Evolutionary conservation across 1,140 invertebrate species (phyloP).

Genomic region (Druon quercuslanigerum): DNA sequence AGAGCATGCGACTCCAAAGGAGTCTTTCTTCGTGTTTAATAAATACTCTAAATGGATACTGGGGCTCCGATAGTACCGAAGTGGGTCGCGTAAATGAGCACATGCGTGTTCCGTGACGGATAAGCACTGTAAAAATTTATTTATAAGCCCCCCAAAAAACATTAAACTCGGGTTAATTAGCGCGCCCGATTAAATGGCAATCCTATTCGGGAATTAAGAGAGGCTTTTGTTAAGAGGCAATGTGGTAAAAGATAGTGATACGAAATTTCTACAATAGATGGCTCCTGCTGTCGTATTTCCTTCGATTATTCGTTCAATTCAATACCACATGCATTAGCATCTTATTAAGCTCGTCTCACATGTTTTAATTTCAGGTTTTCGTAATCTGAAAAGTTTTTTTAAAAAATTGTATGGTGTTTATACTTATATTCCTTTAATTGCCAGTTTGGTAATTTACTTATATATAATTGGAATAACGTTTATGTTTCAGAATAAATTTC

Average conservation of each 20-base stretch:
- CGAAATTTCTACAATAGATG: conserved; percentile 22
- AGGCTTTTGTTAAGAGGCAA: background rate
- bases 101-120: conserved; percentile 20
- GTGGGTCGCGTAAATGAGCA: conserved; percentile 35
- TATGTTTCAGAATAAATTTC: too few relatives aligned
- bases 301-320: background rate
- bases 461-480: too few relatives aligned
- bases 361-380: too few relatives aligned
- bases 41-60: conserved; percentile 43
- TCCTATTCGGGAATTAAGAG: background rate
- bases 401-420: too few relatives aligned
- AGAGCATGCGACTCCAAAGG: conserved; percentile 18
- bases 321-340: background rate
- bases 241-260: background rate
- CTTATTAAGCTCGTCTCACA: background rate
- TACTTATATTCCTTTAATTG: too few relatives aligned
- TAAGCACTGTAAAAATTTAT: conserved; percentile 17
- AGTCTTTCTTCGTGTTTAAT: conserved; percentile 37
- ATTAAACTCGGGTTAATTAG: conserved; percentile 9
- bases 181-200: conserved; percentile 7
- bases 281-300: conserved; percentile 15
- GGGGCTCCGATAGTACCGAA: conserved; percentile 37
- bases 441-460: too few relatives aligned
- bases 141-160: conserved; percentile 10
- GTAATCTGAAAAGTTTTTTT: too few relatives aligned